A percentile compares a stretch with the other conserved stretches of the same genome.
Evolutionary conservation across 2,888 invertebrate genomes (phyloP).

Genomic region (Melipona beecheii): DNA sequence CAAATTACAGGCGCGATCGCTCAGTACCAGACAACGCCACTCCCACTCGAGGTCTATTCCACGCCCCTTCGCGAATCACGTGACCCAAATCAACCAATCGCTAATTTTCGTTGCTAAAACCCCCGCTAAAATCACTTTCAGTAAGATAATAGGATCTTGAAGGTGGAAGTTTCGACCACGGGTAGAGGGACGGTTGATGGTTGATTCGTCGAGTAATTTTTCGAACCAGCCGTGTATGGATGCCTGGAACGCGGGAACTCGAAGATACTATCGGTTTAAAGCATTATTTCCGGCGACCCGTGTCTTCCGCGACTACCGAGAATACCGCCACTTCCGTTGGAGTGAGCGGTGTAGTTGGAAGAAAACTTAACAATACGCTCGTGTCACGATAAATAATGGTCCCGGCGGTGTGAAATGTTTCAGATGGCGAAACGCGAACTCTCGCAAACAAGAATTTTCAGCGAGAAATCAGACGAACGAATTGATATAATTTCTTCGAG

Average conservation of each 20-base stretch:
- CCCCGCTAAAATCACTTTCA: too few species aligned
- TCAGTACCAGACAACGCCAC: too few species aligned
- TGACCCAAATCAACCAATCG: too few species aligned
- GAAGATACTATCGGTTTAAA: slow-evolving; percentile 54
- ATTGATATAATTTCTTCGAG: not conserved
- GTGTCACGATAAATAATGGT: slow-evolving; percentile 21
- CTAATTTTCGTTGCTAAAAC: too few species aligned
- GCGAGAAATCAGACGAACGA: not conserved
- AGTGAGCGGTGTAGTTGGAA: not conserved
- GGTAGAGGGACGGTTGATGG: not conserved
- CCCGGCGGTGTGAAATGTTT: not conserved
- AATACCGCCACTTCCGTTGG: slow-evolving; percentile 16
- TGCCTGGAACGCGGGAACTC: slow-evolving; percentile 16
- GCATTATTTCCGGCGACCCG: slow-evolving; percentile 52
- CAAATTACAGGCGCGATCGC: too few species aligned
- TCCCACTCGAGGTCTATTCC: too few species aligned
- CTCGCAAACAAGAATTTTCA: too few species aligned
- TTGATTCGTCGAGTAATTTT: slow-evolving; percentile 4
- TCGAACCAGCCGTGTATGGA: not conserved
- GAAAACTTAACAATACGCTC: slow-evolving; percentile 19
- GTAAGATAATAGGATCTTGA: too few species aligned
- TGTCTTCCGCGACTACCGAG: slow-evolving; percentile 4
- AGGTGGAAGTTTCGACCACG: not conserved
- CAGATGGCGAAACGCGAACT: not conserved
- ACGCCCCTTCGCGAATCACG: too few species aligned